A percentile compares a stretch with the other conserved stretches of the same genome.
These are phyloP conservation scores for Patiria miniata DNA, from an alignment of 35 echinoderm and acorn worm species.

Conservation along the genomic window DNA sequence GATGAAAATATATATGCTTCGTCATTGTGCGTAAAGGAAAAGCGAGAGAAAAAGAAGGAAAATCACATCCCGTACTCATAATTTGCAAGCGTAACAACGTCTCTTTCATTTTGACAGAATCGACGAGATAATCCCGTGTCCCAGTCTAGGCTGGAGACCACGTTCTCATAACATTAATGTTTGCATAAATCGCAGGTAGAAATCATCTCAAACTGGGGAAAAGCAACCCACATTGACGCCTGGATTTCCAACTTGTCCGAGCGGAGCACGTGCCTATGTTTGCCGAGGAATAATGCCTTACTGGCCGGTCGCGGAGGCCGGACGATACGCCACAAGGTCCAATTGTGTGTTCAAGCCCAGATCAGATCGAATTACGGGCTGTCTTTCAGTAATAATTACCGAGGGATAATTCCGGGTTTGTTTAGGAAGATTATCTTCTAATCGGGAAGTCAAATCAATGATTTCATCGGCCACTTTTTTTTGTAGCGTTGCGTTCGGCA, in stretches of 20 bases:
- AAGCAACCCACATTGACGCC: too few relatives aligned
- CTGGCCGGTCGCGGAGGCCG: background rate
- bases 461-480: background rate
- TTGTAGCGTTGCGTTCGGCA: too few relatives aligned
- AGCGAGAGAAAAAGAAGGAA: too few relatives aligned
- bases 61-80: too few relatives aligned
- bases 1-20: background rate
- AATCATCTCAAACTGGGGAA: background rate
- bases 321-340: background rate
- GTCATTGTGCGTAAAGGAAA: too few relatives aligned
- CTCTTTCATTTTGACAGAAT: background rate
- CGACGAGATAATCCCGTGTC: background rate
- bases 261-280: constrained; percentile 6
- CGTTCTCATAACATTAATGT: background rate
- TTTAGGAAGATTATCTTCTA: constrained; percentile 13
- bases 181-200: constrained; percentile 9
- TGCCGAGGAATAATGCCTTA: background rate
- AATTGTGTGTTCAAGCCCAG: background rate
- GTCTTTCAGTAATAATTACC: constrained; percentile 5
- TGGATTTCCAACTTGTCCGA: background rate
- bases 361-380: constrained; percentile 19
- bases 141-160: background rate
- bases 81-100: too few relatives aligned
- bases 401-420: background rate
- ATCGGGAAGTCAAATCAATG: constrained; percentile 1